Conservation (phyloP, 2,113 vertebrate species). For the Maccullochella peelii region DNA sequence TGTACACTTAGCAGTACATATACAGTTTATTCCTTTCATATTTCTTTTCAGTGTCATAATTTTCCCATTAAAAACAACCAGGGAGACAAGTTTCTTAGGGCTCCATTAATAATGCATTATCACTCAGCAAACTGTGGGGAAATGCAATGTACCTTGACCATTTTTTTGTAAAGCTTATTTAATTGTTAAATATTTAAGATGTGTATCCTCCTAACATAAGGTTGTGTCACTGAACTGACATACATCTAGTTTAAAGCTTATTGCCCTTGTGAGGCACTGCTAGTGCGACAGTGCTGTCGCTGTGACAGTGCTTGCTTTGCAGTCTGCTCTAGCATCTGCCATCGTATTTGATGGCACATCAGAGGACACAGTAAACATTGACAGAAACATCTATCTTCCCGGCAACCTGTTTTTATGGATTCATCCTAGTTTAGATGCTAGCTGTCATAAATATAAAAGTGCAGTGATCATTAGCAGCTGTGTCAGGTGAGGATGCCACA, state of each 20-base stretch:
- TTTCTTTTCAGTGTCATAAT: slow-evolving; percentile 34
- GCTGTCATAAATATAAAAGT: slow-evolving; percentile 53
- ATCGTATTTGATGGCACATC: slow-evolving; percentile 62
- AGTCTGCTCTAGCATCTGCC: slow-evolving; percentile 64
- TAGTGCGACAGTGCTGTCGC: slow-evolving; percentile 14
- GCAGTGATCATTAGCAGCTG: slow-evolving; percentile 45
- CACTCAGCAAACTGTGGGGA: slow-evolving; percentile 40
- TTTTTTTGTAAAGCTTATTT: slow-evolving; percentile 29
- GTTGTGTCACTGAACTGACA: slow-evolving; percentile 47
- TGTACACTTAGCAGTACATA: not conserved
- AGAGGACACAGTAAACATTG: slow-evolving; percentile 66
- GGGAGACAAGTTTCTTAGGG: slow-evolving; percentile 27
- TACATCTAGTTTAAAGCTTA: slow-evolving; percentile 47
- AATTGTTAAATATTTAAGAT: slow-evolving; percentile 69
- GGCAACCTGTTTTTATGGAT: slow-evolving; percentile 54
- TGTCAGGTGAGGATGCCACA: slow-evolving; percentile 1
- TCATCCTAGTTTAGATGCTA: slow-evolving; percentile 34
- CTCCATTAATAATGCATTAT: slow-evolving; percentile 58
- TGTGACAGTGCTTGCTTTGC: slow-evolving; percentile 49
- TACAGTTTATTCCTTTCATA: slow-evolving; percentile 24
- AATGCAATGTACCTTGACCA: slow-evolving; percentile 49
- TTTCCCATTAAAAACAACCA: slow-evolving; percentile 17
- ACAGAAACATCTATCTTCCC: slow-evolving; percentile 67
- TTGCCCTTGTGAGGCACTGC: slow-evolving; percentile 44
- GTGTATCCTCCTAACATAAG: slow-evolving; percentile 49